A percentile compares a stretch with the other conserved stretches of the same genome.
These are phyloP conservation scores for Mustelus asterias DNA, from an alignment of 2,113 vertebrate species.

Conservation along the genomic window DNA sequence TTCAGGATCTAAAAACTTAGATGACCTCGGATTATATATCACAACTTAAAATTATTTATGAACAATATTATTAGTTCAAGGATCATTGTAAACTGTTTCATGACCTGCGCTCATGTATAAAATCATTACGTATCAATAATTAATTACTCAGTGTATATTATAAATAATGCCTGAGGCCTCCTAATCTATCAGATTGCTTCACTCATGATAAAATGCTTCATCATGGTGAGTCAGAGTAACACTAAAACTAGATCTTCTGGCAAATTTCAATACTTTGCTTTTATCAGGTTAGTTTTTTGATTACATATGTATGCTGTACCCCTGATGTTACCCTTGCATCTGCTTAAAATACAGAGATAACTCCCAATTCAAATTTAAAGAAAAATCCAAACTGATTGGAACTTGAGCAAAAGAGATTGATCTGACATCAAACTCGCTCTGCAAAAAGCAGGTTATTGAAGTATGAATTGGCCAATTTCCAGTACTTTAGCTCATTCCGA, in stretches of 20 bases:
- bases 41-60: not conserved
- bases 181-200: not conserved
- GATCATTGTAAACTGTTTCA: slow-evolving; percentile 20
- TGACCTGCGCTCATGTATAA: not conserved
- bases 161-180: not conserved
- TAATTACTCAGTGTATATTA: not conserved
- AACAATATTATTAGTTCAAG: not conserved
- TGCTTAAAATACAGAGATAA: not conserved
- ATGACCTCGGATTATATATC: not conserved
- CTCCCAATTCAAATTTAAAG: not conserved
- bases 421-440: not conserved
- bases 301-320: not conserved
- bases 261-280: not conserved
- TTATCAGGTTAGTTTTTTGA: not conserved
- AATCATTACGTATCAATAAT: not conserved
- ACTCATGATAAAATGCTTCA: not conserved
- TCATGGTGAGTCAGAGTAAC: not conserved
- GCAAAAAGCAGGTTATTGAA: not conserved
- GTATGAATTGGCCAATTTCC: not conserved
- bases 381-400: not conserved
- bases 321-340: not conserved
- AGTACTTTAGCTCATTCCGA: not conserved
- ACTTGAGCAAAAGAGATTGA: not conserved
- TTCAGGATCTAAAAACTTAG: not conserved
- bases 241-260: too few relatives aligned